Evolutionary conservation across 2,797 vertebrate genomes (phyloP).

Genomic region (Hoplostethus mediterraneus): DNA sequence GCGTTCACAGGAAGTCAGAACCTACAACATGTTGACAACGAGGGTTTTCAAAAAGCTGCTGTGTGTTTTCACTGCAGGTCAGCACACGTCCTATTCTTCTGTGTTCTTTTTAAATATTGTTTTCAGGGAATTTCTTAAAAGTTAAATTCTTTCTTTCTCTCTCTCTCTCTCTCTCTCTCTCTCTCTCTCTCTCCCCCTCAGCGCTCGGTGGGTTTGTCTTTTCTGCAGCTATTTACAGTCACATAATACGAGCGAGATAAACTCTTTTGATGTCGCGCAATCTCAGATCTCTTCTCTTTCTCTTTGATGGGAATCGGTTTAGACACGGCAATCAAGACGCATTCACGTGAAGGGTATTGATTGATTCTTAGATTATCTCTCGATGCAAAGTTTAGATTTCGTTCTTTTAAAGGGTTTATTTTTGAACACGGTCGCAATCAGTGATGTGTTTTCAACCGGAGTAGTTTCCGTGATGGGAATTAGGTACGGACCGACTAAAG

Average conservation of each 20-base stretch:
- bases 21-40: no score
- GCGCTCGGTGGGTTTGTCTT: conserved; percentile 59
- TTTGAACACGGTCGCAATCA: conserved; percentile 63
- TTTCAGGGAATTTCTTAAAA: neutral
- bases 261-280: conserved; percentile 79
- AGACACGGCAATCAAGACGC: conserved; percentile 81
- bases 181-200: conserved; percentile 14
- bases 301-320: conserved; percentile 78
- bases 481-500: conserved; percentile 36
- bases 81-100: neutral
- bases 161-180: conserved; percentile 4
- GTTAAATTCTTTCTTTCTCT: conserved; percentile 8
- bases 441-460: conserved; percentile 48
- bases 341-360: conserved; percentile 77
- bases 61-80: neutral
- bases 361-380: conserved; percentile 78
- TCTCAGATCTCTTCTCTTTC: conserved; percentile 69
- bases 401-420: conserved; percentile 65
- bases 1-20: neutral
- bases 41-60: neutral
- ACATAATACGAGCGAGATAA: conserved; percentile 74
- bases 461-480: conserved; percentile 59
- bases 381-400: conserved; percentile 65
- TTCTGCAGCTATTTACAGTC: conserved; percentile 80
- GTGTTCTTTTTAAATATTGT: neutral